These are phyloP conservation scores for Notolabrus celidotus DNA, from an alignment of 2,797 vertebrate genomes.

Conservation along the genomic window DNA sequence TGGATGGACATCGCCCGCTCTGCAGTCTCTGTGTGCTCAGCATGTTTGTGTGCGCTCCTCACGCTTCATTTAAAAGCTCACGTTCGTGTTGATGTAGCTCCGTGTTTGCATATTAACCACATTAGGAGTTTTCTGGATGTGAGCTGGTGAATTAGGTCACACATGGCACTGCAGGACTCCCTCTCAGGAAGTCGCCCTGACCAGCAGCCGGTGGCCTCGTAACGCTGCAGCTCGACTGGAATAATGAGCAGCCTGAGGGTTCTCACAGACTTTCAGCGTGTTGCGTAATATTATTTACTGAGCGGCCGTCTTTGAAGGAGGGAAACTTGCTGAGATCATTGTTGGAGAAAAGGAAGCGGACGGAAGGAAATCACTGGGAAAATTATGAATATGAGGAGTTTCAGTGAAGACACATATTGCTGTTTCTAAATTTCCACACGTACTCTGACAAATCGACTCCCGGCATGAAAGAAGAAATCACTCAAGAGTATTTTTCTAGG, in stretches of 20 bases:
- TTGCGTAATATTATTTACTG: conserved; percentile 39
- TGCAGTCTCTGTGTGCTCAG: background rate
- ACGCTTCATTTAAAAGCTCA: background rate
- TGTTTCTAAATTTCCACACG: conserved; percentile 6
- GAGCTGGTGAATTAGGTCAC: conserved; percentile 16
- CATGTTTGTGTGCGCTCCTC: background rate
- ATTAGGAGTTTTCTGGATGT: background rate
- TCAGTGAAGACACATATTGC: conserved; percentile 11
- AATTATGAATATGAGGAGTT: conserved; percentile 3
- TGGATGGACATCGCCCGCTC: background rate
- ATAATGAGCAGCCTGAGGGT: conserved; percentile 14
- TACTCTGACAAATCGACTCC: conserved; percentile 5
- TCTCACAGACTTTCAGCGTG: conserved; percentile 27
- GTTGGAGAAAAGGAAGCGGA: conserved; percentile 9
- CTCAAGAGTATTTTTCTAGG: background rate
- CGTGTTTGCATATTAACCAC: background rate
- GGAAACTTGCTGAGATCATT: conserved; percentile 27
- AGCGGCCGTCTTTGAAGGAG: conserved; percentile 22
- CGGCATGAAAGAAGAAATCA: conserved; percentile 18
- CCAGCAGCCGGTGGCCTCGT: background rate
- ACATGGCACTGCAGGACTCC: background rate
- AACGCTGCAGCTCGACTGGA: conserved; percentile 5
- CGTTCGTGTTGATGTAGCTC: background rate
- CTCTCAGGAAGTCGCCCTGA: background rate
- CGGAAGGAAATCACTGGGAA: conserved; percentile 14